phyloP scores from a whole-genome alignment of 1,140 invertebrate genomes.

The Ptiloglossa arizonensis region DNA sequence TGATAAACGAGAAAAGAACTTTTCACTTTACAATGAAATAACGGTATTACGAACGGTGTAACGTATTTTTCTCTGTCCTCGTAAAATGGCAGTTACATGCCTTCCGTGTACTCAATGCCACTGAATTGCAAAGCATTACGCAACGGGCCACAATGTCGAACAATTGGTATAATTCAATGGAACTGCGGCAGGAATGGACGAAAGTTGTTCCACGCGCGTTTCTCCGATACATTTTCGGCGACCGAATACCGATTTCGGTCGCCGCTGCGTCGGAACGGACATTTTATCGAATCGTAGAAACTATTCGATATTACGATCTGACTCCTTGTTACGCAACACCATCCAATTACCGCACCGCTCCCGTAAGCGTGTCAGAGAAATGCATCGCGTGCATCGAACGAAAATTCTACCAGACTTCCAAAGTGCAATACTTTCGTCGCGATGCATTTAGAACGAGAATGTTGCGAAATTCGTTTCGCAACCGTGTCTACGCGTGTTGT shows the following conservation, averaged over 20 bases:
- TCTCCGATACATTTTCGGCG: slow-evolving; percentile 16
- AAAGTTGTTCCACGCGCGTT: slow-evolving; percentile 8
- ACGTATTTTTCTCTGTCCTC: not conserved
- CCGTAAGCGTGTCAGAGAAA: too few relatives aligned
- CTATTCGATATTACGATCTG: not conserved
- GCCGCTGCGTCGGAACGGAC: not conserved
- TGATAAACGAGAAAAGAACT: not conserved
- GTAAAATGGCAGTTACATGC: not conserved
- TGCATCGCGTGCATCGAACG: not conserved
- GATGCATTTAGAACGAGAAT: not conserved
- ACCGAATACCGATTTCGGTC: slow-evolving; percentile 2
- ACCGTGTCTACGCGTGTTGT: not conserved
- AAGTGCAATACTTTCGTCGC: not conserved
- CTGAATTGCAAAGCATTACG: not conserved
- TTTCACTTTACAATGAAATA: not conserved
- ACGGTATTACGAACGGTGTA: not conserved
- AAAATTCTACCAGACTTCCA: not conserved
- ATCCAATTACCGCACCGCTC: not conserved
- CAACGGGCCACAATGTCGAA: slow-evolving; percentile 3
- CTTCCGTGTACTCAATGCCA: not conserved
- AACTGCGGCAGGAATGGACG: slow-evolving; percentile 9
- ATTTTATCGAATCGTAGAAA: slow-evolving; percentile 21
- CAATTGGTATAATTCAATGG: slow-evolving; percentile 35
- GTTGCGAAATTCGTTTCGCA: not conserved
- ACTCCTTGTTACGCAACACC: slow-evolving; percentile 7